A percentile compares a stretch with the other conserved stretches of the same genome.
Conservation (phyloP, 2,113 vertebrate genomes). For the Macroglossus sobrinus region DNA sequence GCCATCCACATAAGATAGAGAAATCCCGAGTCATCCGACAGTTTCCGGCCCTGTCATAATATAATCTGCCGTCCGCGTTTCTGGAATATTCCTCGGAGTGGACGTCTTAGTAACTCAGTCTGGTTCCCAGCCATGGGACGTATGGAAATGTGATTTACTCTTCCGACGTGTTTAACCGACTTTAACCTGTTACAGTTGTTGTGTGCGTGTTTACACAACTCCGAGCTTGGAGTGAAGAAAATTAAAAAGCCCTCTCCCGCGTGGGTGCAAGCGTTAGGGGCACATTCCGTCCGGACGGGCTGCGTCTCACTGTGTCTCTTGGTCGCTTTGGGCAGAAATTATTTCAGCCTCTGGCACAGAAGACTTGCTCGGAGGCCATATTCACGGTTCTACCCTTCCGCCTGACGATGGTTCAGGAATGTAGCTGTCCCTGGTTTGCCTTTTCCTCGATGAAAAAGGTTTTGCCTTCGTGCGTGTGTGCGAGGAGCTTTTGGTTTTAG, state of each 20-base stretch:
- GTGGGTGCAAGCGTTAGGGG: neutral
- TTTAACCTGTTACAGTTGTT: neutral
- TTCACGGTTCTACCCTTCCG: neutral
- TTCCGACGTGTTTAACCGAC: neutral
- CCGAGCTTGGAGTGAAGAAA: neutral
- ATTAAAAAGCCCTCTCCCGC: neutral
- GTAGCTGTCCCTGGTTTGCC: neutral
- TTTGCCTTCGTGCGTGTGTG: neutral
- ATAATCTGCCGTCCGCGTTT: neutral
- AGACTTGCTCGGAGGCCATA: neutral
- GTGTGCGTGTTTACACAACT: neutral
- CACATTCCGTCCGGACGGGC: neutral
- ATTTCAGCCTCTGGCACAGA: neutral
- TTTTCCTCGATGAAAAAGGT: neutral
- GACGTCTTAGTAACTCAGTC: neutral
- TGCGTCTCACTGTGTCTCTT: neutral
- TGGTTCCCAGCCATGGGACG: neutral
- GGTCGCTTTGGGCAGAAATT: neutral
- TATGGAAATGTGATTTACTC: neutral
- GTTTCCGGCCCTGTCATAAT: conserved; percentile 17
- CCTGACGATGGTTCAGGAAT: neutral
- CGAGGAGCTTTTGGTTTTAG: neutral
- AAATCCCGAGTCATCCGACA: conserved; percentile 30
- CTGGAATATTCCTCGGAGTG: neutral
- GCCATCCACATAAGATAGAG: conserved; percentile 27